Conservation (phyloP, 2,888 invertebrate species). For the Drosophila villosipedis region DNA sequence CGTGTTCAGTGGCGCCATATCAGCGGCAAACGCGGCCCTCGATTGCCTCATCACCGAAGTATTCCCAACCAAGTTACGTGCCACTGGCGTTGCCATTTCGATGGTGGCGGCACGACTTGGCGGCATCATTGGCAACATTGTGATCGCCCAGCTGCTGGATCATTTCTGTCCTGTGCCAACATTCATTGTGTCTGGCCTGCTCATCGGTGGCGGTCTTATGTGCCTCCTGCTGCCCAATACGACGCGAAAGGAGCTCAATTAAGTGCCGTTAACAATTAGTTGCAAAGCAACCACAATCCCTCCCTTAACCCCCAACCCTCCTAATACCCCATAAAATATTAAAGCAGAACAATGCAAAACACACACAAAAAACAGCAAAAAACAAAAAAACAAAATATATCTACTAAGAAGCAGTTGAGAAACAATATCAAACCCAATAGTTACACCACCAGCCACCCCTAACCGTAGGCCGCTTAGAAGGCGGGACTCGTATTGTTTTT, state of each 20-base stretch:
- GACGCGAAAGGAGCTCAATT: slow-evolving; percentile 89
- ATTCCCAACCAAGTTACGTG: slow-evolving; percentile 95
- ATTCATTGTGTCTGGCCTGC: slow-evolving; percentile 93
- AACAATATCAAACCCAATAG: slow-evolving; percentile 1
- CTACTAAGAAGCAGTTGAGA: not conserved
- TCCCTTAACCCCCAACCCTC: not conserved
- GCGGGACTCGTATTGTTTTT: slow-evolving; percentile 24
- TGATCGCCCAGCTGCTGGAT: slow-evolving; percentile 94
- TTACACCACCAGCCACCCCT: not conserved
- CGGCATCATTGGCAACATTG: slow-evolving; percentile 91
- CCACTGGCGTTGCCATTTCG: slow-evolving; percentile 95
- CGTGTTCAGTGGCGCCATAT: slow-evolving; percentile 94
- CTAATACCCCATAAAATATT: not conserved
- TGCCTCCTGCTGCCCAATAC: slow-evolving; percentile 96
- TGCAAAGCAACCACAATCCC: not conserved
- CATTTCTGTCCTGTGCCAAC: slow-evolving; percentile 96
- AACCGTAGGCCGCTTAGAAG: not conserved
- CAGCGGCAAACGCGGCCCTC: slow-evolving; percentile 94
- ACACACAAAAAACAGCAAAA: not conserved
- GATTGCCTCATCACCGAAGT: slow-evolving; percentile 97
- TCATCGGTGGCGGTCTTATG: slow-evolving; percentile 94
- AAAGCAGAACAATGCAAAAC: slow-evolving; percentile 1
- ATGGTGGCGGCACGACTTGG: slow-evolving; percentile 96
- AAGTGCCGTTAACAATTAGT: slow-evolving; percentile 39
- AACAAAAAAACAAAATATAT: not conserved